Conservation (phyloP, 2,797 vertebrate species). For the Oreochromis grahami region DNA sequence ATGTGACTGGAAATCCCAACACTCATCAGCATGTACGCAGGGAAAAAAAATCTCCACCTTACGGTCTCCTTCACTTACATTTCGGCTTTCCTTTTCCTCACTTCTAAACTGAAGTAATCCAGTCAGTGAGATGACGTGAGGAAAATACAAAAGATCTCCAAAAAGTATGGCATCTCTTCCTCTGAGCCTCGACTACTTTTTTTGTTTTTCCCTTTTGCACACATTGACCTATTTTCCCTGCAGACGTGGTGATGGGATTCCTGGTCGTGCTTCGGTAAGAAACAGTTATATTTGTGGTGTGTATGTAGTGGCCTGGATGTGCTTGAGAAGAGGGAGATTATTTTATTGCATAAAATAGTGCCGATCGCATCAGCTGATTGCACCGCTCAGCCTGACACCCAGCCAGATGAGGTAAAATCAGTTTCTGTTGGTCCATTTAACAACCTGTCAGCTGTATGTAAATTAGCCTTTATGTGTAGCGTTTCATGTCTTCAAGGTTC, state of each 20-base stretch:
- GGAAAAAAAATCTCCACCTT: not conserved
- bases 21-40: not conserved
- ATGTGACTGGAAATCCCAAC: not conserved
- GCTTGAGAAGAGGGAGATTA: not conserved
- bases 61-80: not conserved
- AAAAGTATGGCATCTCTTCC: not conserved
- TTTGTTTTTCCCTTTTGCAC: not conserved
- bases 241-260: not conserved
- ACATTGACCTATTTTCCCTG: not conserved
- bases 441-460: not conserved
- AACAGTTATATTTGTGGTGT: not conserved
- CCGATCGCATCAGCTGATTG: not conserved
- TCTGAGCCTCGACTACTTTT: not conserved
- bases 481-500: not conserved
- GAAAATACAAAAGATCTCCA: not conserved
- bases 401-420: not conserved
- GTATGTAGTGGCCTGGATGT: not conserved
- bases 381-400: not conserved
- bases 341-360: not conserved
- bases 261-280: not conserved
- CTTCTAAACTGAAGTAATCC: not conserved
- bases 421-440: not conserved
- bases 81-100: not conserved
- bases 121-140: not conserved
- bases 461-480: not conserved